Base-by-base conservation (phyloP, 2,888 invertebrate genomes). In the Acronicta psi region DNA sequence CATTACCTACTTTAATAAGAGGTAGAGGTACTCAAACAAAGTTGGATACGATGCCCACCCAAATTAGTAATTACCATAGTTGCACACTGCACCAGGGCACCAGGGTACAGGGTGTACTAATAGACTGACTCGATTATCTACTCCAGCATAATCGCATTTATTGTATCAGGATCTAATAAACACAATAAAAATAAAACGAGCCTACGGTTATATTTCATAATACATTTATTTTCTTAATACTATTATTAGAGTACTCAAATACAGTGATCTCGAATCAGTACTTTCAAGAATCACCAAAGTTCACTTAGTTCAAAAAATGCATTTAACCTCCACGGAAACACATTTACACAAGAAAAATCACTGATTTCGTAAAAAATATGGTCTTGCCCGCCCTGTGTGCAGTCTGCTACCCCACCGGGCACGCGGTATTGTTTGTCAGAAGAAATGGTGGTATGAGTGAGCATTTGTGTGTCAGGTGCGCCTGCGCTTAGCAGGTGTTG, bases 401-500 rank as follows among this genome's bases (percentile, higher is more conserved):
- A 44, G 42, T 1, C 37, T 29, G 25, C 7, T 23, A 14, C 51
- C 57, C 74, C 76, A 77, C 77, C 68, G 67, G 70, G 75, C 69
- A 71, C 75, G 79, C 57, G 67, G 41, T 23, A 75, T 77, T 70
- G 67, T 57, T 51, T 75, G 77, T 90, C 90, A 93, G 86, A 91
- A 92, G 82, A 86, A 92, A 8, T 86, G 89, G 36, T 84, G 87
- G 76, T 90, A 90, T 2, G 87, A 74, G 59, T 88, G 73, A 8
- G 77, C 60, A 40, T 83, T 79, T 31, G 79, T 72, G 53, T 86
- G 91, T 93, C 92, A 93, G 63, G 90, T 92, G 45, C 93, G 88
- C 0, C 93, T 82, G 4, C 93, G 84, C 60, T 91, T 92, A 0
- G 92, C 89, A 2, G 93, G 91, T 4, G 85, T 83, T 0, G 89